Base-by-base conservation (phyloP, 2,113 vertebrate genomes). In the Cebus imitator region DNA sequence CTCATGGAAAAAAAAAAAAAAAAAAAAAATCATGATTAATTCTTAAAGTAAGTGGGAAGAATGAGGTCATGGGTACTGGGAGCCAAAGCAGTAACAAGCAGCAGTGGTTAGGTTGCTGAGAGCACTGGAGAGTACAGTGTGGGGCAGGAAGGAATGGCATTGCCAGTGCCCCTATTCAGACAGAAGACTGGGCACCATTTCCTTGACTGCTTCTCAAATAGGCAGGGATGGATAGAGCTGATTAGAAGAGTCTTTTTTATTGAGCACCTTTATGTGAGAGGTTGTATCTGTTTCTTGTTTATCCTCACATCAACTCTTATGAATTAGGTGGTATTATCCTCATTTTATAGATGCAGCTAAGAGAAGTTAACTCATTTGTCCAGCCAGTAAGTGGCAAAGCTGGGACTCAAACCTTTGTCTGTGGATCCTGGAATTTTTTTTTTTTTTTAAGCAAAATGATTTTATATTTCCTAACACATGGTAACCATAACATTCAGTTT, bases 401-500 rank as follows among this genome's bases (percentile, higher is more conserved):
- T 81, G 32, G 30, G 14, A 64, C 37, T 84, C 72, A 79, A 5
- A 64, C 58, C 17, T 80, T 30, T 21, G 23, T 40, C 72, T 92
- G 25, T 92, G 35, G 43, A 20, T 61, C 55, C 32, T 9, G 55
- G n/a, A 21, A 21, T 52, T 86, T 72, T 43, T 48, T 55, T 37
- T 48, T 37, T 48, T 48, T 30, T 81, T 97, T 92, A 92, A 95
- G 93, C 66, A 95, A 97, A 97, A 70, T 89, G 68, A 87, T 97
- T 98, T 98, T 98, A 97, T 98, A 97, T 98, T 98, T 97, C 55
- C 91, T 81, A 92, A 75, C 81, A 82, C 91, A 78, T 23, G 0
- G 78, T 48, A 82, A 94, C 82, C 70, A 43, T 18, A 66, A 92
- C 66, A 95, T 30, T 64, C 80, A 91, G 3, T 61, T 55, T 75